Conservation (phyloP, 1,140 invertebrate species). For the Papilio xuthus region DNA sequence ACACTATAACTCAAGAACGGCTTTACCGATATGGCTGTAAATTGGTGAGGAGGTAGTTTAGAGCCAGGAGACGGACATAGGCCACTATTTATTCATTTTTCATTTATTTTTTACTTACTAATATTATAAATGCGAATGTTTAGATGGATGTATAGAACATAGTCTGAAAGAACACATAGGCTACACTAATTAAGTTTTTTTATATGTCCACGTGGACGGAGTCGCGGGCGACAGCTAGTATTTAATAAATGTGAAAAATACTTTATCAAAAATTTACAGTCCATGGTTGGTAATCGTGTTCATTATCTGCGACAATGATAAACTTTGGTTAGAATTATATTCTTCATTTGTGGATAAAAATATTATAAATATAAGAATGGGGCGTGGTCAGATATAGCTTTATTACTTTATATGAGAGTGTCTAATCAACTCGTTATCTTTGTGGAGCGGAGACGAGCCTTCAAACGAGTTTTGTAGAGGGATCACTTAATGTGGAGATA, state of each 20-base stretch:
- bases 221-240: no score
- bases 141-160: no score
- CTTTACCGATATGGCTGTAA: no score
- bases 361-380: not conserved
- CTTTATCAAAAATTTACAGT: conserved; percentile 16
- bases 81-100: no score
- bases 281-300: conserved; percentile 5
- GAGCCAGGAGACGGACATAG: no score
- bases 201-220: no score
- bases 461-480: conserved; percentile 11
- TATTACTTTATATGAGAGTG: conserved; percentile 17
- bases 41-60: no score
- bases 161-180: no score
- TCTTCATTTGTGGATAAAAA: not conserved
- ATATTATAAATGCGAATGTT: no score
- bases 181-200: no score
- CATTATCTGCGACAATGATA: conserved; percentile 4
- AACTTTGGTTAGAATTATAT: not conserved
- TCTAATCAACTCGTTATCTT: conserved; percentile 43
- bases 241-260: conserved; percentile 11
- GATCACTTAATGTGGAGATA: not conserved
- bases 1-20: no score
- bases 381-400: conserved; percentile 24
- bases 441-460: conserved; percentile 45
- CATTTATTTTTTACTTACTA: no score